Base-by-base conservation (phyloP, 2,113 vertebrate genomes). In the Lophius piscatorius region DNA sequence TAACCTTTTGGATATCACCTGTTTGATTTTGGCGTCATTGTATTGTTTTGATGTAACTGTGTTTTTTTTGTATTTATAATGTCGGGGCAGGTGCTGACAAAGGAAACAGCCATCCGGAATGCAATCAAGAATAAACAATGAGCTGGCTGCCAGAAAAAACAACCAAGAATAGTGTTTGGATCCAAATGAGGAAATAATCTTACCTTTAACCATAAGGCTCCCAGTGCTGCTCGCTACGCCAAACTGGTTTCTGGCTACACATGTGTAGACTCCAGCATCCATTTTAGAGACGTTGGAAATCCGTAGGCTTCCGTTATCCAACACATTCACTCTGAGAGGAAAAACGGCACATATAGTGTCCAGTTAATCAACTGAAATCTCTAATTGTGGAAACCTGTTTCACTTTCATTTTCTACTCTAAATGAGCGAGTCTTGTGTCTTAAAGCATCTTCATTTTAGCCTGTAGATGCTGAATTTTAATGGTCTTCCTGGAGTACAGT, bases 191-290 rank as follows among this genome's bases (percentile, higher is more conserved):
- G 9, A 51, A 4, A 13, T 29, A 6, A 22, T 3, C 70, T 72
- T 89, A 98, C 96, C 96, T 95, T 98, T 98, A 12, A 98, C 95
- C 34, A 95, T 46, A 51, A 98, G 87, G 61, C 88, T 95, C 26
- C 96, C 96, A 0, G 93, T 90, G 74, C 95, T 98, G 89, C 95
- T 98, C 0, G 94, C 95, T 0, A 92, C 94, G 33, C 96, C 96
- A 5, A 97, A 98, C 87, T 94, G 93, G 90, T 98, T 98, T 29
- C 92, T 93, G 51, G 96, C 96, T 11, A 94, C 90, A 9, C 96
- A 98, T 0, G 95, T 97, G 81, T 98, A 98, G 22, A 95, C 92
- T 0, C 95, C 96, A 0, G 91, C 92, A 0, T 98, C 96, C 0
- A 87, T 58, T 47, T 97, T 98, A 20, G 93, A 93, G 50, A 97